phyloP scores from a whole-genome alignment of 2,113 vertebrate genomes.

The Mellivora capensis region DNA sequence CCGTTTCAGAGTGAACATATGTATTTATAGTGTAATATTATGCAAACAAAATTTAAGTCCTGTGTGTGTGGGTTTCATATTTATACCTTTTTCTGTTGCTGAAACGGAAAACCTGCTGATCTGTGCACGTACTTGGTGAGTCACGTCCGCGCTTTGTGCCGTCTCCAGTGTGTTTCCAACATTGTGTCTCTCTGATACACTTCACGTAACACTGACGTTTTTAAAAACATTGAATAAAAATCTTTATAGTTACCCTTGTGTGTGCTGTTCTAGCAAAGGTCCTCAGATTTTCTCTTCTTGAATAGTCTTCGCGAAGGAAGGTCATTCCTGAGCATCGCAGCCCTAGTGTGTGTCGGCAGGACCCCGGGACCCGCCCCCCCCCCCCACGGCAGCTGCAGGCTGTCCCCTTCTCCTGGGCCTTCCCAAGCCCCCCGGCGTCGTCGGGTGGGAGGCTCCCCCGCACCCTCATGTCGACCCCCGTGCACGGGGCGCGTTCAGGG shows the following conservation, averaged over 20 bases:
- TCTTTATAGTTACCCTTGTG: background rate
- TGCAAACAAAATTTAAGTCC: background rate
- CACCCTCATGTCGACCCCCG: rapidly evolving
- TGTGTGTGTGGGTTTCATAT: background rate
- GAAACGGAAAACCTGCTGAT: background rate
- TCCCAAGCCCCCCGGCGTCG: background rate
- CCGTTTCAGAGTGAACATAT: background rate
- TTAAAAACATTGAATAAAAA: background rate
- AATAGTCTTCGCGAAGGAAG: rapidly evolving
- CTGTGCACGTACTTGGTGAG: background rate
- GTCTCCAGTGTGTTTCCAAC: background rate
- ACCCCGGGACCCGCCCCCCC: background rate
- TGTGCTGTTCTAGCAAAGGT: background rate
- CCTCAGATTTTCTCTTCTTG: too few relatives aligned
- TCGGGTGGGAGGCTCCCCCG: background rate
- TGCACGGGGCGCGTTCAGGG: background rate
- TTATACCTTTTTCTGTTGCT: background rate
- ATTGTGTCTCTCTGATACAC: background rate
- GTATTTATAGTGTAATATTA: background rate
- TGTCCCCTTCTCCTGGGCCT: background rate
- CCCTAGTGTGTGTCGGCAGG: too few relatives aligned
- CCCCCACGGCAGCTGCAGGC: too few relatives aligned
- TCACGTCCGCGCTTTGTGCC: background rate
- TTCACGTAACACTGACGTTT: background rate
- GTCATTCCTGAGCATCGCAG: background rate